A percentile compares a stretch with the other conserved stretches of the same genome.
Conservation (phyloP, 2,113 vertebrate species). For the Tachysurus vachellii region DNA sequence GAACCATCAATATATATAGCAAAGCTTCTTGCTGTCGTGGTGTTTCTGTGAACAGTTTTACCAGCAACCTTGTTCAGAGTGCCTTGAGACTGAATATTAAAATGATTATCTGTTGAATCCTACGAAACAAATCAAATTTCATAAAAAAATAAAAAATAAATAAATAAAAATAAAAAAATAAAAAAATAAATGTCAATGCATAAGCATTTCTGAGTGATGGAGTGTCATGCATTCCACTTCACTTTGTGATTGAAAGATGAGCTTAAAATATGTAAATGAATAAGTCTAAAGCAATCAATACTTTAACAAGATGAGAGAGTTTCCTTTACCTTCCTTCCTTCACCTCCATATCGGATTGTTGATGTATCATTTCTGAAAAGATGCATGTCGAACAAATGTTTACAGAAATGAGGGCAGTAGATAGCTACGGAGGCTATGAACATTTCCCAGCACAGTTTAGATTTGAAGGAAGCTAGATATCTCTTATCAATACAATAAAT, state of each 20-base stretch:
- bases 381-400: background rate
- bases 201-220: background rate
- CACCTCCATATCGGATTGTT: background rate
- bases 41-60: background rate
- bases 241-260: background rate
- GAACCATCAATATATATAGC: background rate
- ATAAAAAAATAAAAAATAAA: background rate
- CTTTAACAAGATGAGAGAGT: background rate
- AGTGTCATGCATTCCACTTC: background rate
- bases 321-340: background rate
- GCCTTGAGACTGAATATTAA: background rate
- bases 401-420: background rate
- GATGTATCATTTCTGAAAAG: background rate
- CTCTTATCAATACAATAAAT: constrained; percentile 1
- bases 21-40: background rate
- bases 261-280: background rate
- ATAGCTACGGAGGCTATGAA: background rate
- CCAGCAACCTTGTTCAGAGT: background rate
- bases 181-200: background rate
- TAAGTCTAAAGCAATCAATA: background rate
- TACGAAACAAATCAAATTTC: background rate
- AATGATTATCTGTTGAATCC: background rate
- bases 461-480: background rate
- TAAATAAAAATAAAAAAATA: too few relatives aligned
- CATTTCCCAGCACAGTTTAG: background rate